Evolutionary conservation across 2,888 invertebrate species (phyloP).

Genomic region (Agrochola macilenta): DNA sequence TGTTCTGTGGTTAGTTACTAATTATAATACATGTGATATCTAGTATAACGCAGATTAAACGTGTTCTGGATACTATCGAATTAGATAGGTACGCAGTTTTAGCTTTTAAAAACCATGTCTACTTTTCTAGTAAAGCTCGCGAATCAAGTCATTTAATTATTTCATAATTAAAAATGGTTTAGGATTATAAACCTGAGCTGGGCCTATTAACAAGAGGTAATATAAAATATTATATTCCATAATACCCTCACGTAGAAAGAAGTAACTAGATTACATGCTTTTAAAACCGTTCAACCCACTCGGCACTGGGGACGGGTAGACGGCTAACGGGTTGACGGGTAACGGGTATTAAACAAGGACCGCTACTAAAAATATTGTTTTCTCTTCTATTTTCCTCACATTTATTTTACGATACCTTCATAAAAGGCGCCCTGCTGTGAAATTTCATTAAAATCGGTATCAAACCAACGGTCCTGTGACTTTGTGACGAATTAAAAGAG

Average conservation of each 20-base stretch:
- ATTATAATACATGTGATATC: not conserved
- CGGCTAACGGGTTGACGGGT: slow-evolving; percentile 21
- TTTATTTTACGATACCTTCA: slow-evolving; percentile 62
- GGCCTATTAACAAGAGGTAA: slow-evolving; percentile 28
- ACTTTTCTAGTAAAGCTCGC: not conserved
- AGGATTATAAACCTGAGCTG: slow-evolving; percentile 3
- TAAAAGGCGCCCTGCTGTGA: slow-evolving; percentile 59
- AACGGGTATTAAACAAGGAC: slow-evolving; percentile 29
- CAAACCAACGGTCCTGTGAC: slow-evolving; percentile 34
- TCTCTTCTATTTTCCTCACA: slow-evolving; percentile 52
- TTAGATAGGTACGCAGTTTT: not conserved
- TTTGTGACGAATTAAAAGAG: slow-evolving; percentile 34
- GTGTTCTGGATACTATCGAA: slow-evolving; percentile 1
- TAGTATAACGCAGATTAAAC: not conserved
- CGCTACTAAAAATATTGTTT: slow-evolving; percentile 60
- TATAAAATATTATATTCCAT: slow-evolving; percentile 25
- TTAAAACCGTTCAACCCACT: slow-evolving; percentile 46
- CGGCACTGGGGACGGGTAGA: slow-evolving; percentile 8
- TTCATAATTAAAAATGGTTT: slow-evolving; percentile 31
- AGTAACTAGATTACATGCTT: slow-evolving; percentile 38
- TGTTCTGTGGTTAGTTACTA: not conserved
- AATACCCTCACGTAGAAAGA: slow-evolving; percentile 24
- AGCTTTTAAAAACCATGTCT: slow-evolving; percentile 11
- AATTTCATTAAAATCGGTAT: slow-evolving; percentile 62
- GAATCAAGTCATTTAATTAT: slow-evolving; percentile 11